Percentiles rank a stretch among this genome's conserved stretches.
Conservation (phyloP, 2,888 invertebrate genomes). For the Muschampia plurimacula region DNA sequence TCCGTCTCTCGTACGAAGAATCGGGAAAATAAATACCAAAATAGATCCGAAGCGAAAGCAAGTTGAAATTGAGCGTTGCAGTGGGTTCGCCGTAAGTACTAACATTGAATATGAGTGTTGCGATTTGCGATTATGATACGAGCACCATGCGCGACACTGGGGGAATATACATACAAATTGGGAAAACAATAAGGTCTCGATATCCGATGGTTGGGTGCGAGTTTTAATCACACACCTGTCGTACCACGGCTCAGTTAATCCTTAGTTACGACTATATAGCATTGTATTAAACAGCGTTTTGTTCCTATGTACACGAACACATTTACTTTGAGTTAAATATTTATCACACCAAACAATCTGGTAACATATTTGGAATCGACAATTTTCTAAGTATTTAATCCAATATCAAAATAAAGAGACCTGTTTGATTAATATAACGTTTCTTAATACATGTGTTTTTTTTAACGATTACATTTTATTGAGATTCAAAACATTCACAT, state of each 20-base stretch:
- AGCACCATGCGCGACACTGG: constrained; percentile 18
- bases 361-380: too few species aligned
- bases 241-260: constrained; percentile 25
- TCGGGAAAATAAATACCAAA: constrained; percentile 26
- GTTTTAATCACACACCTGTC: constrained; percentile 37
- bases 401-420: too few species aligned
- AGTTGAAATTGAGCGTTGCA: constrained; percentile 18
- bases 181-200: constrained; percentile 34
- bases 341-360: constrained; percentile 15
- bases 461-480: neutral
- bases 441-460: neutral
- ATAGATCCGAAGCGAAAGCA: constrained; percentile 22
- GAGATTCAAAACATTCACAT: neutral
- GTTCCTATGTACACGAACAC: constrained; percentile 18
- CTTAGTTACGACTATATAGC: constrained; percentile 19
- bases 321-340: constrained; percentile 26
- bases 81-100: constrained; percentile 11
- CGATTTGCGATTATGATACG: constrained; percentile 28
- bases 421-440: too few species aligned
- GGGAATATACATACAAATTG: constrained; percentile 38
- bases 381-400: too few species aligned
- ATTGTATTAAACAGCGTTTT: constrained; percentile 33
- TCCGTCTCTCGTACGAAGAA: constrained; percentile 23
- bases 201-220: constrained; percentile 29
- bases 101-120: constrained; percentile 8